Percentiles rank a stretch among this genome's conserved stretches.
phyloP scores from a whole-genome alignment of 2,888 invertebrate species.

The Baccha elongata region DNA sequence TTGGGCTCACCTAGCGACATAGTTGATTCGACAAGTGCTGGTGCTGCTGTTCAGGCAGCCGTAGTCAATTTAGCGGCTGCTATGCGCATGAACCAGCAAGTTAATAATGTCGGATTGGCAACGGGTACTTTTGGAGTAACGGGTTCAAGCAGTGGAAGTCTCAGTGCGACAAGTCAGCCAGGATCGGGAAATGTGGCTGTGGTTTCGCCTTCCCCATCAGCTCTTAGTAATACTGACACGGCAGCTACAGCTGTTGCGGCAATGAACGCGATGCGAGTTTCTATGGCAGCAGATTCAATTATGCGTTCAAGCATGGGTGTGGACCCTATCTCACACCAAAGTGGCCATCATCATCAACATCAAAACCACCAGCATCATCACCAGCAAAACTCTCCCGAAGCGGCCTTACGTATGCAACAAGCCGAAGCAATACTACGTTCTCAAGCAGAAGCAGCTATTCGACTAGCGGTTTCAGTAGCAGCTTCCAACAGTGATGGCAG shows the following conservation, averaged over 20 bases:
- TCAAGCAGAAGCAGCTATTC: constrained; percentile 92
- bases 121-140: constrained; percentile 45
- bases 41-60: constrained; percentile 87
- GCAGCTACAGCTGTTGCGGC: constrained; percentile 84
- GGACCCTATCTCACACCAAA: constrained; percentile 80
- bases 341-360: constrained; percentile 75
- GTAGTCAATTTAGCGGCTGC: constrained; percentile 90
- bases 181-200: constrained; percentile 72
- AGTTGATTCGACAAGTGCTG: constrained; percentile 83
- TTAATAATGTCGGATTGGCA: constrained; percentile 63
- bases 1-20: constrained; percentile 79
- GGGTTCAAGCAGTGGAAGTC: constrained; percentile 32
- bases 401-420: constrained; percentile 89
- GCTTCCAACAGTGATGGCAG: constrained; percentile 76
- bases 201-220: constrained; percentile 78
- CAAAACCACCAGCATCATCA: constrained; percentile 76
- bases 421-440: constrained; percentile 91
- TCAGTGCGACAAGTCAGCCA: constrained; percentile 28
- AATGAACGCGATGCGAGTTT: constrained; percentile 85
- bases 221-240: constrained; percentile 77
- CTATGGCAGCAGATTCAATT: constrained; percentile 84
- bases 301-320: constrained; percentile 82
- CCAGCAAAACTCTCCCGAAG: constrained; percentile 78
- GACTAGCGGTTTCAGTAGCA: constrained; percentile 90
- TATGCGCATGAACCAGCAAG: constrained; percentile 85